A percentile compares a stretch with the other conserved stretches of the same genome.
phyloP scores from a whole-genome alignment of 2,888 invertebrate genomes.

The Apotomis betuletana region DNA sequence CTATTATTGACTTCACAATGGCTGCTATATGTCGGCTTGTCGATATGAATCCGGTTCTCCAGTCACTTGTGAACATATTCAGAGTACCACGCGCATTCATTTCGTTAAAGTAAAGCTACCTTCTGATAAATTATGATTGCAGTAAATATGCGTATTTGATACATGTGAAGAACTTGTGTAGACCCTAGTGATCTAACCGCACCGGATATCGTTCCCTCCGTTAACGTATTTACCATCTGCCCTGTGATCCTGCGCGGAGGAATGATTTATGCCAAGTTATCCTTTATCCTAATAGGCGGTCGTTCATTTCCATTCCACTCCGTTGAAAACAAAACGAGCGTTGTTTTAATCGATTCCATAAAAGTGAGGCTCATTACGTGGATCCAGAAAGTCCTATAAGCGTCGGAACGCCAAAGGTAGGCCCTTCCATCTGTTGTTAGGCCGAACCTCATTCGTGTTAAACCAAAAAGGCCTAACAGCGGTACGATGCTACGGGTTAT shows the following conservation, averaged over 20 bases:
- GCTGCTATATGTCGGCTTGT: background rate
- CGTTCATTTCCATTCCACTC: constrained; percentile 37
- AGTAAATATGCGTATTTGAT: too few relatives aligned
- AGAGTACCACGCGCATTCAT: too few relatives aligned
- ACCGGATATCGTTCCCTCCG: constrained; percentile 3
- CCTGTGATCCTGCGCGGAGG: constrained; percentile 24
- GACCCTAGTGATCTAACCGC: background rate
- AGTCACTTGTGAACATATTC: too few relatives aligned
- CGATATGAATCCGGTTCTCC: background rate
- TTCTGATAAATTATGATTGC: too few relatives aligned
- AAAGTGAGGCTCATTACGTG: constrained; percentile 16
- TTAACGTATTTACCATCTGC: constrained; percentile 21
- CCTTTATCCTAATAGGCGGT: constrained; percentile 33
- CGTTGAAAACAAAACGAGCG: constrained; percentile 38
- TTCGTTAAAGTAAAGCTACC: too few relatives aligned
- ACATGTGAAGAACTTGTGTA: too few relatives aligned
- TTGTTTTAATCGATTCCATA: constrained; percentile 41
- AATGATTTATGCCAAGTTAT: constrained; percentile 33
- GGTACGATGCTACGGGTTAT: background rate
- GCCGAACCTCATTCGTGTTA: background rate
- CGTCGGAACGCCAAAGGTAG: background rate
- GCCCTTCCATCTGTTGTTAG: background rate
- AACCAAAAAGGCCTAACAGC: background rate
- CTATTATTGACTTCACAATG: constrained; percentile 18
- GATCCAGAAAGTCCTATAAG: background rate